Evolutionary conservation across 2,888 invertebrate genomes (phyloP).

Genomic region (Clepsis dumicolana): DNA sequence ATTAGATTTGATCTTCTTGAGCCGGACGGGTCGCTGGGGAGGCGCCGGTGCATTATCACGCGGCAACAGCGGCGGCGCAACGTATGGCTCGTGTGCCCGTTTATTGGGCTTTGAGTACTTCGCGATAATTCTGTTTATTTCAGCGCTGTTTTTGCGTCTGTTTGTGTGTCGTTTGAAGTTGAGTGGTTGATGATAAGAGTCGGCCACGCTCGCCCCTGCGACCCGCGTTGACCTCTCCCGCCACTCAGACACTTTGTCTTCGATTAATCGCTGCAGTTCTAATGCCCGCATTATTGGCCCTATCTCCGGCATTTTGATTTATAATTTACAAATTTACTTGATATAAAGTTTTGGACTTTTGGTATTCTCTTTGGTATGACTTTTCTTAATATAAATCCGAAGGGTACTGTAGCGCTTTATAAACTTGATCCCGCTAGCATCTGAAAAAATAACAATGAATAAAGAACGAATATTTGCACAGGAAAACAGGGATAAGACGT

Average conservation of each 20-base stretch:
- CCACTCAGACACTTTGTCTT: slow-evolving; percentile 84
- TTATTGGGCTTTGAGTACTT: slow-evolving; percentile 80
- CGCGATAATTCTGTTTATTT: slow-evolving; percentile 85
- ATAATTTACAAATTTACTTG: slow-evolving; percentile 39
- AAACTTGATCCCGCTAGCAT: not conserved
- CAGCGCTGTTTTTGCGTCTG: slow-evolving; percentile 82
- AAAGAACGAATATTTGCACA: not conserved
- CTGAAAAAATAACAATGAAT: not conserved
- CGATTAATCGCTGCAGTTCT: slow-evolving; percentile 80
- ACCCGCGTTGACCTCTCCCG: slow-evolving; percentile 83
- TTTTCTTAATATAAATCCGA: slow-evolving; percentile 38
- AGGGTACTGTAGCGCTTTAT: not conserved
- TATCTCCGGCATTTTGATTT: slow-evolving; percentile 77
- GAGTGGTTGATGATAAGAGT: slow-evolving; percentile 83
- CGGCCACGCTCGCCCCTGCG: slow-evolving; percentile 73
- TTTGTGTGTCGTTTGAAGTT: slow-evolving; percentile 82
- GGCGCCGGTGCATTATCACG: slow-evolving; percentile 56
- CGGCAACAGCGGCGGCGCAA: slow-evolving; percentile 54
- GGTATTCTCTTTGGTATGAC: slow-evolving; percentile 43
- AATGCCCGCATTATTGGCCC: slow-evolving; percentile 82
- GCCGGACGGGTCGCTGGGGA: slow-evolving; percentile 71
- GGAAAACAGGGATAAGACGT: slow-evolving; percentile 1
- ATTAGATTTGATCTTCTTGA: slow-evolving; percentile 58
- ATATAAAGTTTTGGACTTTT: slow-evolving; percentile 45
- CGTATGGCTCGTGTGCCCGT: slow-evolving; percentile 71